These are phyloP conservation scores for Leptinotarsa juncta DNA, from an alignment of 2,888 invertebrate species.

Conservation along the genomic window DNA sequence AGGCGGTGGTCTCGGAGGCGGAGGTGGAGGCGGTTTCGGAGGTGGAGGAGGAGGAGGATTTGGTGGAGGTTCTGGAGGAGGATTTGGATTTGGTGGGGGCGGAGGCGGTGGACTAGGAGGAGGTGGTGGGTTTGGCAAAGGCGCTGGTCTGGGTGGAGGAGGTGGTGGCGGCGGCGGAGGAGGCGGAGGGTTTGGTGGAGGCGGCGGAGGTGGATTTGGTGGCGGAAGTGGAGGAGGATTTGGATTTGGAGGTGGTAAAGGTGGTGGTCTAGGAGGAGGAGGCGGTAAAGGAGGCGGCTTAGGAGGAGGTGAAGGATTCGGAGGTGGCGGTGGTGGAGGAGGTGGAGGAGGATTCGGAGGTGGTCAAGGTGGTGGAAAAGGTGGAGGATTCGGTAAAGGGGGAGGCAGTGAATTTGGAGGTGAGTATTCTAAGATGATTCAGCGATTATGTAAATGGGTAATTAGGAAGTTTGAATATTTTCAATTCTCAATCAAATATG, in stretches of 20 bases:
- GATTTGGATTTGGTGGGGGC: slow-evolving; percentile 28
- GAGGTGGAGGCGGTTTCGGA: slow-evolving; percentile 22
- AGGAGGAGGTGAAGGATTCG: slow-evolving; percentile 11
- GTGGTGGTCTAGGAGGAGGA: slow-evolving; percentile 7
- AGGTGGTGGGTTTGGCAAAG: slow-evolving; percentile 17
- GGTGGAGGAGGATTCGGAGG: slow-evolving; percentile 9
- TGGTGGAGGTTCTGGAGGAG: slow-evolving; percentile 21
- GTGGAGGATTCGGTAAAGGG: background rate
- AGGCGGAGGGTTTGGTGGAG: slow-evolving; percentile 18
- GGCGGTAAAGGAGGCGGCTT: background rate
- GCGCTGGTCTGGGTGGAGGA: slow-evolving; percentile 13
- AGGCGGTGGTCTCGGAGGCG: slow-evolving; percentile 9
- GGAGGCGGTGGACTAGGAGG: slow-evolving; percentile 17
- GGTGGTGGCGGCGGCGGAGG: slow-evolving; percentile 7
- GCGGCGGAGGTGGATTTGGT: slow-evolving; percentile 22
- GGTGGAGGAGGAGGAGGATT: slow-evolving; percentile 25
- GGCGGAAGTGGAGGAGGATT: slow-evolving; percentile 21
- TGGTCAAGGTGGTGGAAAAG: background rate
- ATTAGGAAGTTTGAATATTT: background rate
- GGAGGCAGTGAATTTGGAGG: slow-evolving; percentile 3
- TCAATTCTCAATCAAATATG: background rate
- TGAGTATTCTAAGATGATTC: no score
- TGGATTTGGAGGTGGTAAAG: slow-evolving; percentile 18
- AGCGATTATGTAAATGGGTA: background rate
- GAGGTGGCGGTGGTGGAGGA: slow-evolving; percentile 19